phyloP scores from a whole-genome alignment of 2,888 invertebrate genomes.

The Zele albiditarsus region DNA sequence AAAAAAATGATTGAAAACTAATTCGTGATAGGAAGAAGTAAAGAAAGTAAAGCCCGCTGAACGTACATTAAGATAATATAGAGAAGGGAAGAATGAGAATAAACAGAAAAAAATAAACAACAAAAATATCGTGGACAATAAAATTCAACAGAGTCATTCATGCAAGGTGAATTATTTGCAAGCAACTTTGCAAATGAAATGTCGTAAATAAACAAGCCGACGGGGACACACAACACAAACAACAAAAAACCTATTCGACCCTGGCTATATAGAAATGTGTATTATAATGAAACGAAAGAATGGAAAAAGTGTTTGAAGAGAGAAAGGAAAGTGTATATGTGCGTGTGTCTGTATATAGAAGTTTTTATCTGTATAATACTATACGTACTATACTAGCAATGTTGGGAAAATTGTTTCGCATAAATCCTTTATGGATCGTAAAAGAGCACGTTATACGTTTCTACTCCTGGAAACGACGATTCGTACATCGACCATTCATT shows the following conservation, averaged over 20 bases:
- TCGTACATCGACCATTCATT: conserved; percentile 24
- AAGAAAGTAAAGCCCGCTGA: background rate
- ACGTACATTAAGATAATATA: background rate
- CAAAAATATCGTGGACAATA: background rate
- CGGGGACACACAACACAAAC: conserved; percentile 6
- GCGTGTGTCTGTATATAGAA: conserved; percentile 23
- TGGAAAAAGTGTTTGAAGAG: background rate
- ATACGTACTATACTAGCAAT: conserved; percentile 36
- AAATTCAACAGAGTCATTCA: conserved; percentile 14
- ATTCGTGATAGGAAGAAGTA: background rate
- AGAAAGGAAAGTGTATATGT: conserved; percentile 15
- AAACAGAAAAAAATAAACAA: background rate
- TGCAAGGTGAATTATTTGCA: conserved; percentile 37
- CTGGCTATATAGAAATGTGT: conserved; percentile 4
- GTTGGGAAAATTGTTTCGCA: conserved; percentile 61
- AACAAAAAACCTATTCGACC: background rate
- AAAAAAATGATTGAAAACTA: background rate
- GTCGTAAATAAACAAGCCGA: conserved; percentile 47
- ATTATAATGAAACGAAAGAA: conserved; percentile 24
- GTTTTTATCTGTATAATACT: conserved; percentile 24
- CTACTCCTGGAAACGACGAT: conserved; percentile 34
- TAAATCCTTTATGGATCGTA: conserved; percentile 65
- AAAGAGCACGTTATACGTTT: conserved; percentile 49
- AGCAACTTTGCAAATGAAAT: conserved; percentile 46
- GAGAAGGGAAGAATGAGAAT: background rate